Evolutionary conservation across 2,888 invertebrate species (phyloP).

Genomic region (Capitulum mitella): DNA sequence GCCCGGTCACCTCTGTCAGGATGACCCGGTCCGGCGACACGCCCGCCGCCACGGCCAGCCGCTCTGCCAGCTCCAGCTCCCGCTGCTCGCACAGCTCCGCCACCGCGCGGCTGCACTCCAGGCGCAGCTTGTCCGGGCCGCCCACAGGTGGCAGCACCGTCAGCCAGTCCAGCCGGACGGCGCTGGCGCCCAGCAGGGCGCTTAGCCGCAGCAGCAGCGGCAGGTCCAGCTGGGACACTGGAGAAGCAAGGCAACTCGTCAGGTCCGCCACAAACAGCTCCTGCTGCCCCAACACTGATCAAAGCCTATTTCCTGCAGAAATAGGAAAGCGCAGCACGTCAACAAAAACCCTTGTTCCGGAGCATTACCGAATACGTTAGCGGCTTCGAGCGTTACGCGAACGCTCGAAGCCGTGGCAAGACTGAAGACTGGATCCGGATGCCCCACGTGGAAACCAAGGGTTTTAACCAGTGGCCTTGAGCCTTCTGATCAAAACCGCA

Average conservation of each 20-base stretch:
- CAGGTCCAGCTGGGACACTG: neutral
- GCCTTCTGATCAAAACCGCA: too few species aligned
- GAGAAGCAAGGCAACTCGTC: neutral
- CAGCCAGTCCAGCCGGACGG: neutral
- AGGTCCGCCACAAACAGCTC: too few species aligned
- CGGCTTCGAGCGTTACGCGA: too few species aligned
- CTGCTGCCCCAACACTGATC: too few species aligned
- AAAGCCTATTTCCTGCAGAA: too few species aligned
- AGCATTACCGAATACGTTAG: too few species aligned
- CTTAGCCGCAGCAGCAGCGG: neutral
- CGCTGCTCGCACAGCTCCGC: neutral
- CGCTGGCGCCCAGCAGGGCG: neutral
- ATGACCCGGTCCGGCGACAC: neutral
- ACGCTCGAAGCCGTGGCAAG: too few species aligned
- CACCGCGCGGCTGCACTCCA: neutral
- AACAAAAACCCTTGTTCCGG: too few species aligned
- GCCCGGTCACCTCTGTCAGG: neutral
- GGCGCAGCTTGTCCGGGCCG: neutral
- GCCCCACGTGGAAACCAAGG: too few species aligned
- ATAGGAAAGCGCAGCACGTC: too few species aligned
- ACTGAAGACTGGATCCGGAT: too few species aligned
- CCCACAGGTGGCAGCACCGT: constrained; percentile 2
- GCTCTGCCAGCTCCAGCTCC: neutral
- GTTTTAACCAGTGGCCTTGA: too few species aligned
- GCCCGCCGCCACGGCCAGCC: neutral